These are phyloP conservation scores for Myiozetetes cayanensis DNA, from an alignment of 2,113 vertebrate genomes.

Conservation along the genomic window DNA sequence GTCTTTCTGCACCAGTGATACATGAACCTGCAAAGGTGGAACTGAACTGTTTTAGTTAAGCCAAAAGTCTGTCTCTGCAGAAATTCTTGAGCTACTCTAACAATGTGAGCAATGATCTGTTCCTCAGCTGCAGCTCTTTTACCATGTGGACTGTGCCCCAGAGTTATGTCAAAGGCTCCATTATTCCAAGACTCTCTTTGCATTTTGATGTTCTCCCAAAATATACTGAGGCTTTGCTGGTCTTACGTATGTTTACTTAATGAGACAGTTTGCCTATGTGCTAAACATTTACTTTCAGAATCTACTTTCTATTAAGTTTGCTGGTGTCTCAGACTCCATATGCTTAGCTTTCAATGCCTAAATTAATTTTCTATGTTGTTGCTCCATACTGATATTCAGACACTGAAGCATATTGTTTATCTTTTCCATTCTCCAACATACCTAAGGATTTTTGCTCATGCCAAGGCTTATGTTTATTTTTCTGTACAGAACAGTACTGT, in stretches of 20 bases:
- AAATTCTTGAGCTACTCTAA: slow-evolving; percentile 1
- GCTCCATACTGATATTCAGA: background rate
- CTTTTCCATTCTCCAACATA: background rate
- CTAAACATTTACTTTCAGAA: background rate
- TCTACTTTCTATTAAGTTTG: background rate
- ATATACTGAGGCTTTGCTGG: background rate
- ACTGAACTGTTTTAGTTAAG: background rate
- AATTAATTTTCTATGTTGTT: background rate
- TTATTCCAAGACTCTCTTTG: background rate
- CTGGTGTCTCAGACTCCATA: background rate
- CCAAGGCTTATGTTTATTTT: background rate
- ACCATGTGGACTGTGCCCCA: background rate
- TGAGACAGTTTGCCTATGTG: background rate
- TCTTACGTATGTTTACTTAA: background rate
- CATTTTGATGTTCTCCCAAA: slow-evolving; percentile 47
- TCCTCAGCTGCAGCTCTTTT: background rate
- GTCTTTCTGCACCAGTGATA: slow-evolving; percentile 43
- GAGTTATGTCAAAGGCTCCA: slow-evolving; percentile 20
- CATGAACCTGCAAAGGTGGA: slow-evolving; percentile 18
- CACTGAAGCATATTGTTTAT: background rate
- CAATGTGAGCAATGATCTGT: background rate
- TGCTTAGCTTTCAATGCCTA: background rate
- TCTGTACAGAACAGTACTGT: background rate
- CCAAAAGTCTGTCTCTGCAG: background rate
- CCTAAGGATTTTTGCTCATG: background rate